Evolutionary conservation across 2,797 vertebrate genomes (phyloP).

Genomic region (Clarias laeviceps): DNA sequence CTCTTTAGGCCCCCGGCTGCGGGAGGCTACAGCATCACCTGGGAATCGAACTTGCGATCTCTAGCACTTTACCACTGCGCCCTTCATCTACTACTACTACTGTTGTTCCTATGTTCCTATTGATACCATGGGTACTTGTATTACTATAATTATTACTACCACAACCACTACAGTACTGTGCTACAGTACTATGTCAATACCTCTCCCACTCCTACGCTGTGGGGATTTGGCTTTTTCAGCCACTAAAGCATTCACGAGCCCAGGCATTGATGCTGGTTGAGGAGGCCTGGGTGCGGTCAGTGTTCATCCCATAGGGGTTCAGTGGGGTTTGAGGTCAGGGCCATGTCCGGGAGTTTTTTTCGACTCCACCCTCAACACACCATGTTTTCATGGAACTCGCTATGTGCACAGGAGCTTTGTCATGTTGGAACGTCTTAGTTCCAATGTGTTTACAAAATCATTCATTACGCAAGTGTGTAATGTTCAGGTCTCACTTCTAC

Average conservation of each 20-base stretch:
- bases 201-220: neutral
- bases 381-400: no score
- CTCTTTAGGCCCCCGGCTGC: no score
- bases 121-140: no score
- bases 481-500: no score
- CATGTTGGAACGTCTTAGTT: neutral
- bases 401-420: neutral
- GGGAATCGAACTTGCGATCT: no score
- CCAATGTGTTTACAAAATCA: no score
- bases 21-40: no score
- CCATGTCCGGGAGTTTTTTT: no score
- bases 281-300: neutral
- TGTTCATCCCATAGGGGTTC: neutral
- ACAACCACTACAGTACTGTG: neutral
- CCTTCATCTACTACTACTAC: neutral
- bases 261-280: neutral
- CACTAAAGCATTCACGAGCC: no score
- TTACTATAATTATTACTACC: neutral
- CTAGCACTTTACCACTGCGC: no score
- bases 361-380: no score
- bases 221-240: neutral
- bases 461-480: no score
- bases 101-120: neutral
- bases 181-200: neutral
- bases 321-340: neutral